Percentiles rank a stretch among this genome's conserved stretches.
phyloP scores from a whole-genome alignment of 2,888 invertebrate genomes.

The Drosophila macrothrix region DNA sequence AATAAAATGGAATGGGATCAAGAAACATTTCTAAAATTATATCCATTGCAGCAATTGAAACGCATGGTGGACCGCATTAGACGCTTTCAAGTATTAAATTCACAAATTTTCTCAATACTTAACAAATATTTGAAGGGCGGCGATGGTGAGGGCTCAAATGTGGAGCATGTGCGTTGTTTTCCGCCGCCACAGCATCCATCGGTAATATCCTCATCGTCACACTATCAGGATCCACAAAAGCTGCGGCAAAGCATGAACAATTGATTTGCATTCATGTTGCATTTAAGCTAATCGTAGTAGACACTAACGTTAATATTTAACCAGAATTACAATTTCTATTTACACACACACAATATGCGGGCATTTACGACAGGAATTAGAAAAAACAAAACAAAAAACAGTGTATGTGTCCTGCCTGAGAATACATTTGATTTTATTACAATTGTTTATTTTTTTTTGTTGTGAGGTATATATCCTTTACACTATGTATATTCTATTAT shows the following conservation, averaged over 20 bases:
- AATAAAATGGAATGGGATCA: neutral
- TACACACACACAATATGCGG: slow-evolving; percentile 31
- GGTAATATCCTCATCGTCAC: slow-evolving; percentile 86
- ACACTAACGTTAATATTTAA: slow-evolving; percentile 51
- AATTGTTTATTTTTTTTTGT: slow-evolving; percentile 40
- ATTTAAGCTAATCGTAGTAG: slow-evolving; percentile 59
- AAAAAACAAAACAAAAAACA: neutral
- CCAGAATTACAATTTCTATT: slow-evolving; percentile 41
- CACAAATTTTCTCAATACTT: slow-evolving; percentile 97
- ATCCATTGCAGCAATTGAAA: slow-evolving; percentile 91
- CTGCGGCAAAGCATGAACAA: slow-evolving; percentile 86
- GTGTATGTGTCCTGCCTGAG: slow-evolving; percentile 11
- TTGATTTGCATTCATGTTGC: slow-evolving; percentile 54
- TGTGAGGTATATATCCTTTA: slow-evolving; percentile 29
- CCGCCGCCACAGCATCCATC: slow-evolving; percentile 96
- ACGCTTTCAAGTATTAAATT: slow-evolving; percentile 98
- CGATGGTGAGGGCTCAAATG: slow-evolving; percentile 92
- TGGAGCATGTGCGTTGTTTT: slow-evolving; percentile 98
- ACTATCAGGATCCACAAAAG: slow-evolving; percentile 88
- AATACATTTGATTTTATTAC: slow-evolving; percentile 71
- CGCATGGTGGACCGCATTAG: slow-evolving; percentile 99
- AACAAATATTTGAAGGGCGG: slow-evolving; percentile 97
- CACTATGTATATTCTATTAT: slow-evolving; percentile 59
- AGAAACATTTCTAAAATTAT: neutral
- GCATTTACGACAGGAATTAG: slow-evolving; percentile 18